Conservation (phyloP, 1,140 invertebrate species). For the Drosophila biarmipes region DNA sequence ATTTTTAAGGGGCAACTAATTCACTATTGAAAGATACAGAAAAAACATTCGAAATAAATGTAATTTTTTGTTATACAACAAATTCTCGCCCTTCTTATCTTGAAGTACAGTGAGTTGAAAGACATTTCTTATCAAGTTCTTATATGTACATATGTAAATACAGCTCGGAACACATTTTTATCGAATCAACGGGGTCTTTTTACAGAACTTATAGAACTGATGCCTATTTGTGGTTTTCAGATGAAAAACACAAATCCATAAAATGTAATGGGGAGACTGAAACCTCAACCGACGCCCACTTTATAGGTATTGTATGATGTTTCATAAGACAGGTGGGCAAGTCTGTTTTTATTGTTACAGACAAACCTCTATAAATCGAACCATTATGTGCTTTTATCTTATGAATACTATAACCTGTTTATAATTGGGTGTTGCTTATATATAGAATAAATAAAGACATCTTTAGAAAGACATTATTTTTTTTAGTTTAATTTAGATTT, state of each 20-base stretch:
- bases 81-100: not conserved
- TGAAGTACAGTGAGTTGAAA: not conserved
- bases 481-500: too few relatives aligned
- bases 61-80: too few relatives aligned
- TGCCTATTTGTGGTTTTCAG: not conserved
- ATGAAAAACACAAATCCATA: slow-evolving; percentile 5
- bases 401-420: too few relatives aligned
- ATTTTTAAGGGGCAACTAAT: too few relatives aligned
- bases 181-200: not conserved
- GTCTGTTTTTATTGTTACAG: not conserved
- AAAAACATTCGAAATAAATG: not conserved
- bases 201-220: not conserved
- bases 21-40: too few relatives aligned
- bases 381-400: too few relatives aligned
- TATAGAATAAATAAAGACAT: too few relatives aligned
- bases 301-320: not conserved
- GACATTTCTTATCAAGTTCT: slow-evolving; percentile 5
- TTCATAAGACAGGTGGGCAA: not conserved
- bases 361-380: not conserved
- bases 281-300: not conserved
- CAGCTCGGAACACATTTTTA: not conserved
- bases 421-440: too few relatives aligned
- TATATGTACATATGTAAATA: not conserved
- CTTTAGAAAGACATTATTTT: too few relatives aligned
- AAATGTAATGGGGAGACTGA: slow-evolving; percentile 1